Evolutionary conservation across 2,797 vertebrate genomes (phyloP), one percentile per base, ranked within the genome.

Genomic region (Xiphorhynchus erythropygius): DNA sequence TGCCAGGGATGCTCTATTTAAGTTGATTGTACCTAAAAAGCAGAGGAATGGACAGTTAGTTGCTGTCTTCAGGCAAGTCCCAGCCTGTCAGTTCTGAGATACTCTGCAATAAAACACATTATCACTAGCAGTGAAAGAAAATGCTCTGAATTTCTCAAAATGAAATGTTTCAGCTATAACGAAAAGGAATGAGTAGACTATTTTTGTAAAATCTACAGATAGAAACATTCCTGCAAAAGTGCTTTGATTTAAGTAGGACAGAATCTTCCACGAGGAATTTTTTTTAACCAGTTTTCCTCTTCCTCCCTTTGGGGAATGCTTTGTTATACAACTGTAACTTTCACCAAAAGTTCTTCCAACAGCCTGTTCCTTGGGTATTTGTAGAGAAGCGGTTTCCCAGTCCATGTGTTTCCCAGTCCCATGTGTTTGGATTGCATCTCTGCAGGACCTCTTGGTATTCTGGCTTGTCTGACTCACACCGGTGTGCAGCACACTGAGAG

Each of bases 191-290:
- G 55, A 73, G 65, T 37, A 69, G 80, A 86, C 74, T 97, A 95
- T 95, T 96, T 95, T 91, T 93, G 77, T 91, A 81, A 93, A 94
- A 59, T 62, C 80, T 93, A 81, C 80, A 91, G 90, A 90, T 69
- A 89, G 90, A 94, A 94, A 82, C 28, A 82, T 76, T 88, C 41
- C 59, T 82, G 76, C 44, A 84, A 60, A 94, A 95, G 10, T 68
- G 23, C 65, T 96, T 94, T 95, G 89, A 89, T 95, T 95, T 94
- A 97, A 96, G 65, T 91, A 95, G 93, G 91, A 65, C 87, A 94
- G 41, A 86, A 62, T 76, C 71, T 90, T 96, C 82, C 79, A 75
- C n/a, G 35, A 69, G 57, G 39, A 80, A 3, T 81, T 91, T 93
- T 49, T 93, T 94, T 64, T 11, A 94, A 78, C 17, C 7, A 37